Percentiles rank a stretch among this genome's conserved stretches.
phyloP scores from a whole-genome alignment of 2,888 invertebrate species.

The Spilarctia lutea region DNA sequence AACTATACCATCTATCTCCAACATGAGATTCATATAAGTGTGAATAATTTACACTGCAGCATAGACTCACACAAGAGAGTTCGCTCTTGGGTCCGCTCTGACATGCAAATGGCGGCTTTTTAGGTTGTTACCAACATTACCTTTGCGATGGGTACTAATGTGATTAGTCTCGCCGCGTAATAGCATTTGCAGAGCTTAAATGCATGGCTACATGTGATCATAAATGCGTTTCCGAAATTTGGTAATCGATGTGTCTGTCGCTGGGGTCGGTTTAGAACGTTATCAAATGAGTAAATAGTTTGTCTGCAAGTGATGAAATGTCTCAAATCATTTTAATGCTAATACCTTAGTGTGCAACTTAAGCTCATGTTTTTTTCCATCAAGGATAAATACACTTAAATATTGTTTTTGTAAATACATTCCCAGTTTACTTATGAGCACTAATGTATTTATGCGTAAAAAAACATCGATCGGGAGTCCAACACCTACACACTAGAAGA shows the following conservation, averaged over 20 bases:
- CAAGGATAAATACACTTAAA: no score
- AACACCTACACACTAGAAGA: no score
- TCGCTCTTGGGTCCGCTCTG: slow-evolving; percentile 52
- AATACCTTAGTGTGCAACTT: background rate
- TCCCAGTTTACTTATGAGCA: background rate
- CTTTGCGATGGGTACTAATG: slow-evolving; percentile 75
- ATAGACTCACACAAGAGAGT: slow-evolving; percentile 30
- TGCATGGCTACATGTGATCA: slow-evolving; percentile 60
- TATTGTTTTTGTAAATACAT: no score
- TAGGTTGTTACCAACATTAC: slow-evolving; percentile 72
- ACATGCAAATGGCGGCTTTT: slow-evolving; percentile 73
- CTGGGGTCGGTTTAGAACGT: slow-evolving; percentile 21
- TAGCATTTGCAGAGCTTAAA: slow-evolving; percentile 73
- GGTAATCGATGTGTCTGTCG: slow-evolving; percentile 56
- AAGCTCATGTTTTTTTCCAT: no score
- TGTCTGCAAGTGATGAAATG: background rate
- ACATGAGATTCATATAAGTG: slow-evolving; percentile 58
- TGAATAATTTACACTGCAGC: slow-evolving; percentile 60
- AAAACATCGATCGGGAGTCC: no score
- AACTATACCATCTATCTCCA: slow-evolving; percentile 41
- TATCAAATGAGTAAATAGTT: slow-evolving; percentile 40
- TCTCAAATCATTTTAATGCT: background rate
- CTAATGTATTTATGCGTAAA: no score
- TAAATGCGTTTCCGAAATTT: slow-evolving; percentile 64
- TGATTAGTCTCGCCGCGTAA: slow-evolving; percentile 76